phyloP scores from a whole-genome alignment of 2,113 vertebrate genomes.

The Malaclemys terrapin region DNA sequence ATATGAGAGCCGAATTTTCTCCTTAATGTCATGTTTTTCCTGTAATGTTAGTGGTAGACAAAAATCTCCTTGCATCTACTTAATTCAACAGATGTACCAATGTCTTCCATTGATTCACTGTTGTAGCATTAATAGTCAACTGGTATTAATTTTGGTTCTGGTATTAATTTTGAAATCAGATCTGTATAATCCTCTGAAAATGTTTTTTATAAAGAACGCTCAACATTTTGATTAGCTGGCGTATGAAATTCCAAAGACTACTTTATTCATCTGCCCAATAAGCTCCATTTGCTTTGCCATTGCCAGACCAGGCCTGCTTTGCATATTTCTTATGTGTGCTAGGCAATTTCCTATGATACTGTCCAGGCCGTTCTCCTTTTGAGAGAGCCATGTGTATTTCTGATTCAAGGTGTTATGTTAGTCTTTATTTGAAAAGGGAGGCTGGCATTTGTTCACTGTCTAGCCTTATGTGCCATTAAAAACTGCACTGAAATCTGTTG shows the following conservation, averaged over 20 bases:
- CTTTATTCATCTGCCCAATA: not conserved
- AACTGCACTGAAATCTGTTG: not conserved
- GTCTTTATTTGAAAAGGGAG: not conserved
- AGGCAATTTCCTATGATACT: not conserved
- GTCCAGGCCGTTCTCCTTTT: not conserved
- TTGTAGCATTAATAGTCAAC: not conserved
- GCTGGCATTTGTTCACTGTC: not conserved
- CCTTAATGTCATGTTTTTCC: not conserved
- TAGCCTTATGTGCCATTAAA: not conserved
- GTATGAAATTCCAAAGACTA: not conserved
- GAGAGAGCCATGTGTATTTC: fast-evolving
- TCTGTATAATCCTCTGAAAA: not conserved
- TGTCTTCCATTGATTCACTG: not conserved
- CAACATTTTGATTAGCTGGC: not conserved
- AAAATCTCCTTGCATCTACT: not conserved
- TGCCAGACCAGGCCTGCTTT: not conserved
- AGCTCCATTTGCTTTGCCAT: not conserved
- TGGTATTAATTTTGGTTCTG: too few relatives aligned
- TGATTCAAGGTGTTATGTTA: not conserved
- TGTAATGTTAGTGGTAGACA: not conserved
- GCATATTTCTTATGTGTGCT: not conserved
- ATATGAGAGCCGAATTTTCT: not conserved
- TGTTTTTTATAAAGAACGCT: not conserved
- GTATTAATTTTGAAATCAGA: not conserved
- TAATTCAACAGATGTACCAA: not conserved